Evolutionary conservation across 92 coral and sea anemone species (phyloP), one percentile per base, ranked within the genome.

Genomic region (Zoanthus solanderi): DNA sequence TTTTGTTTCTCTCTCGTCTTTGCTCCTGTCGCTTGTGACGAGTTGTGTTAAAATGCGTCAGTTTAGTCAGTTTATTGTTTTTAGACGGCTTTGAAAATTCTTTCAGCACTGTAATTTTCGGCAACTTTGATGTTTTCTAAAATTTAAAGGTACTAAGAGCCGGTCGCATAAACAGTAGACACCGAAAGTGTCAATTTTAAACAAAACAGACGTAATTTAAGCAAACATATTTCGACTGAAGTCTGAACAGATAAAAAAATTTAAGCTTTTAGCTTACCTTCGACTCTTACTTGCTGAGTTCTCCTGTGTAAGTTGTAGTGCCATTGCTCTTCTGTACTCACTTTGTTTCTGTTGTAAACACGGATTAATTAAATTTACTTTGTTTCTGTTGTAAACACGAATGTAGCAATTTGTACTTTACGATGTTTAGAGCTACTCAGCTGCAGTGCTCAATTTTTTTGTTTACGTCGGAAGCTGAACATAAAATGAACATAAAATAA

Each of bases 351-450:
- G 65, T 71, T 71, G 75, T 71, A 71, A 71, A 71, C 75, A 71
- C 75, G 75, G 75, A 71, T 9, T 57, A 57, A 57, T 63, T 71
- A 32, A 71, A 71, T 30, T 71, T 28, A 57, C 65, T 57, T 57
- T 57, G 65, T 57, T 57, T 57, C 65, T 57, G 65, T 57, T 57
- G 17, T 57, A 57, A 57, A 57, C 74, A 69, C 74, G 72, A 67
- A 67, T 28, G 72, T 67, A 28, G 72, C 44, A 67, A 67, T 67
- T 67, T 23, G 31, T 32, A 67, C 72, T 67, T 67, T 67, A 67
- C 72, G 72, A 67, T 67, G 72, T 67, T 67, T 67, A 67, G 72
- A 67, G 72, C 72, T 67, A 67, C 72, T 67, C 72, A 67, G 72
- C 72, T 67, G 72, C 72, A 67, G 72, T 67, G 72, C 72, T 67